Evolutionary conservation across 2,888 invertebrate genomes (phyloP), one percentile per base, ranked within the genome.

Genomic region (Gari tellinella): DNA sequence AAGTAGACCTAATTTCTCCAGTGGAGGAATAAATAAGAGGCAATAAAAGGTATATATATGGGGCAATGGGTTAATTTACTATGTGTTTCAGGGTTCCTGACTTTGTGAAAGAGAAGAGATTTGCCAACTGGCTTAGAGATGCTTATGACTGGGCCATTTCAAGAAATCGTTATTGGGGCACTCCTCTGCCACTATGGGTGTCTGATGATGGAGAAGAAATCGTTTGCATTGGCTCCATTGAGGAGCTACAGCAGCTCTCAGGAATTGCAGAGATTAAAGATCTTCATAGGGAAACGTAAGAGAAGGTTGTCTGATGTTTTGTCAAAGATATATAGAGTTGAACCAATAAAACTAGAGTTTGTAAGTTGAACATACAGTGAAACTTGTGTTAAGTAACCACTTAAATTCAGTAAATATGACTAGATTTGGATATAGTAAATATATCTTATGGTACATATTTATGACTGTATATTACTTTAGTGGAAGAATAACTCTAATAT

Each of bases 101-200:
- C 81, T 97, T 97, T 93, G 97, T 99, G 0, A 98, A 98, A 91
- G 99, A 99, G 72, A 99, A 99, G 91, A 94, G 99, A 63, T 99
- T 99, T 92, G 99, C 97, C 3, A 99, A 99, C 92, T 99, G 99
- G 99, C 93, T 99, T 64, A 94, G 95, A 62, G 99, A 99, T 57
- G 99, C 99, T 0, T 94, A 99, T 62, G 99, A 99, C 93, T 99
- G 99, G 99, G 98, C 98, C 19, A 95, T 99, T 26, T 99, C 98
- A 89, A 94, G 99, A 51, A 99, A 99, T 92, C 95, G 99, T 38
- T 99, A 98, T 91, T 99, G 99, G 99, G 99, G 99, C 49, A 99
- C 99, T 41, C 99, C 99, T 0, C 99, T 99, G 81, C 99, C 99
- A 0, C 93, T 99, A 67, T 99, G 99, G 99, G 94, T 96, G 52